Percentiles rank a stretch among this genome's conserved stretches.
phyloP scores from a whole-genome alignment of 2,797 vertebrate species.

The Onychomys arenicola region DNA sequence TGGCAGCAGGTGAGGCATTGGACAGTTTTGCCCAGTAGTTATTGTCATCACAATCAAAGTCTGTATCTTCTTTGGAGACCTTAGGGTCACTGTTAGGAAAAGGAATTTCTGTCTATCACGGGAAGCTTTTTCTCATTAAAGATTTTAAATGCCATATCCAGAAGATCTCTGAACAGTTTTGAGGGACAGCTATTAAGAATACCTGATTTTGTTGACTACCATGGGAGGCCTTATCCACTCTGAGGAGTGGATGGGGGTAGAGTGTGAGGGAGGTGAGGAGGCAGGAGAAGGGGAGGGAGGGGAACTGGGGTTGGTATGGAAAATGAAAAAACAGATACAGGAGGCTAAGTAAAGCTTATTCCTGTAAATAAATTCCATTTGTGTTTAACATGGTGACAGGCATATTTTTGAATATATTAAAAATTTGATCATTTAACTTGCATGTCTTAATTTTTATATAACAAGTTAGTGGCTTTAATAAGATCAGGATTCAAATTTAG shows the following conservation, averaged over 20 bases:
- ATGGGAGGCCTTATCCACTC: too few species aligned
- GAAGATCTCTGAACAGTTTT: not conserved
- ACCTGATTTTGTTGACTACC: too few species aligned
- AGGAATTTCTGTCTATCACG: not conserved
- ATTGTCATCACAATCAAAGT: not conserved
- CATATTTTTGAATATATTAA: not conserved
- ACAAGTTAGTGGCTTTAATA: not conserved
- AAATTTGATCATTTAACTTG: not conserved
- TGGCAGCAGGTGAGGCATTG: not conserved
- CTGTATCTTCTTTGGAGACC: not conserved
- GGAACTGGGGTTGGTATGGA: too few species aligned
- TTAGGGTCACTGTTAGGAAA: not conserved
- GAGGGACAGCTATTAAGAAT: not conserved
- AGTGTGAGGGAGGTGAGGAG: too few species aligned
- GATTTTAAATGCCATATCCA: not conserved
- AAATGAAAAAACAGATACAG: not conserved
- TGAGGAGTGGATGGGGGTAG: too few species aligned
- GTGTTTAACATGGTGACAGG: not conserved
- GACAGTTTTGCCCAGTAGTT: not conserved
- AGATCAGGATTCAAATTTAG: not conserved
- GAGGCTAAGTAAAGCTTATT: not conserved
- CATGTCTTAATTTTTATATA: not conserved
- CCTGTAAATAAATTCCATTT: not conserved
- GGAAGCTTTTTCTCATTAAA: not conserved
- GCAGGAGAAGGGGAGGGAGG: too few species aligned